These are phyloP conservation scores for Platalea minor DNA, from an alignment of 2,797 vertebrate species.

Conservation along the genomic window DNA sequence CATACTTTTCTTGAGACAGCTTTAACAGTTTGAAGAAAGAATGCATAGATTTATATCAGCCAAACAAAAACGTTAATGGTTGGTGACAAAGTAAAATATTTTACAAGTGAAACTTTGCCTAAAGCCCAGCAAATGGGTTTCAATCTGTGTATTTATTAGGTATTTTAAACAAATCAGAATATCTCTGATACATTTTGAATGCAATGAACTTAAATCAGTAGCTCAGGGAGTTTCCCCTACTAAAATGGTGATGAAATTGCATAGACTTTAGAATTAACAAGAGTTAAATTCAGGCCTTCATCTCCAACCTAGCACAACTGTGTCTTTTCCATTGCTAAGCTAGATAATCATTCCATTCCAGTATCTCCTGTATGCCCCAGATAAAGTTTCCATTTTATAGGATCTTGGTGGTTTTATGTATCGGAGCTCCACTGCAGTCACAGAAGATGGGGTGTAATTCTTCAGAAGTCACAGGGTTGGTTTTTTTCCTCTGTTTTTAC, in stretches of 20 bases:
- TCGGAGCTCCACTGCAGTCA: fast-evolving
- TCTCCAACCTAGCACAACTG: background rate
- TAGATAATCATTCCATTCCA: background rate
- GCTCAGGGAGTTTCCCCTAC: fast-evolving
- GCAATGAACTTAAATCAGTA: background rate
- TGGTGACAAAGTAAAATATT: background rate
- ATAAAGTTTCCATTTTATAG: background rate
- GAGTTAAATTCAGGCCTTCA: background rate
- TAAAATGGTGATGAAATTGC: background rate
- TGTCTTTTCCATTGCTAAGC: background rate
- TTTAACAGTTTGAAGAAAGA: background rate
- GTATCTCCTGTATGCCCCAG: background rate
- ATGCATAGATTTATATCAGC: background rate
- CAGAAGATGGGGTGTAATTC: background rate
- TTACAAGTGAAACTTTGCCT: background rate
- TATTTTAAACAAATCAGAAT: background rate
- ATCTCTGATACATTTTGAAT: background rate
- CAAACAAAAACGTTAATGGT: background rate
- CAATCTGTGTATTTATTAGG: background rate
- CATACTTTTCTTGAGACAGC: background rate
- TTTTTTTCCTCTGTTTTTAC: background rate
- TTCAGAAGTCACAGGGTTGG: background rate
- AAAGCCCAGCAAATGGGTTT: background rate
- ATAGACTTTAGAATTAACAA: background rate
- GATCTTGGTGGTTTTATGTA: background rate